Evolutionary conservation across 2,888 invertebrate genomes (phyloP).

Genomic region (Pheosia gnoma): DNA sequence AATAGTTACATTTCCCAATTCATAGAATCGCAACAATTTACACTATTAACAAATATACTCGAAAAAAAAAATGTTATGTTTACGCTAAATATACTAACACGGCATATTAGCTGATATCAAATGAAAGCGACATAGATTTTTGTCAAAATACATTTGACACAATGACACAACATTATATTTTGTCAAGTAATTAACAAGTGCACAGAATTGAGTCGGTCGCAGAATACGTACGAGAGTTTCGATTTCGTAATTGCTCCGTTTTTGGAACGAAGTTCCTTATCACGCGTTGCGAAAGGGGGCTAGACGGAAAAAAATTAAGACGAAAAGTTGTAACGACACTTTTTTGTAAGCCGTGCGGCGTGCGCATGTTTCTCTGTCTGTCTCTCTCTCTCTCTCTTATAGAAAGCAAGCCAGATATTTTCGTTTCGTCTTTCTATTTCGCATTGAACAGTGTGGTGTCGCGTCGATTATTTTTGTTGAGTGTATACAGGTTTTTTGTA

Average conservation of each 20-base stretch:
- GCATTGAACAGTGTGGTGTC: no score
- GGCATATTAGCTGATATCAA: conserved; percentile 36
- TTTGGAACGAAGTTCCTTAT: no score
- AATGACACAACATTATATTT: conserved; percentile 30
- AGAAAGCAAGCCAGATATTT: no score
- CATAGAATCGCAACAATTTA: conserved; percentile 12
- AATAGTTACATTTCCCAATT: conserved; percentile 2
- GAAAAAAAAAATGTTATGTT: conserved; percentile 17
- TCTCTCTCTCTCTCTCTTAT: no score
- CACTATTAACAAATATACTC: conserved; percentile 21
- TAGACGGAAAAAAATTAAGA: no score
- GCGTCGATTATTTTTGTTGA: no score
- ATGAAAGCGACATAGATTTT: conserved; percentile 40
- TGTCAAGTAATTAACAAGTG: conserved; percentile 40
- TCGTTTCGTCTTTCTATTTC: no score
- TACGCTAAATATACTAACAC: conserved; percentile 41
- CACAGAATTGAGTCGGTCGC: conserved; percentile 1
- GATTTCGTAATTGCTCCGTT: background rate
- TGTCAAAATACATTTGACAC: conserved; percentile 33
- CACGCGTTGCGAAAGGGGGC: no score
- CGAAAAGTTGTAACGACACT: no score
- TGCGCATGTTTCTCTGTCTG: no score
- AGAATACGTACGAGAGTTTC: conserved; percentile 20
- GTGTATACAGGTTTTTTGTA: no score
- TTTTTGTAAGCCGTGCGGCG: no score